Conservation (phyloP, 2,888 invertebrate species). For the Napeogenes sylphis region DNA sequence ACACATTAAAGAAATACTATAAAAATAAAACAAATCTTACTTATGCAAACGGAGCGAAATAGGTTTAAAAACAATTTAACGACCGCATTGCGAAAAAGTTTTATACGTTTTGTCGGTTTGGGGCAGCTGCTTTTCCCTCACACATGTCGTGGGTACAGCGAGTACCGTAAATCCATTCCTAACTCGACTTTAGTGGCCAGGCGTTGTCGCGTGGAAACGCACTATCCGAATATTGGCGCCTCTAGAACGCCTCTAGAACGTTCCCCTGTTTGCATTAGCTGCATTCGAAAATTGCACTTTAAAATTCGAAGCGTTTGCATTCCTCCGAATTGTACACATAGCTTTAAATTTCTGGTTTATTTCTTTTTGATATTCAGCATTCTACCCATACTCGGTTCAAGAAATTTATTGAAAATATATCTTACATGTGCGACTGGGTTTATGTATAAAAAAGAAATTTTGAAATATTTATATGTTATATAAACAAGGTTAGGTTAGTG, state of each 20-base stretch:
- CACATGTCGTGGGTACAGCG: slow-evolving; percentile 58
- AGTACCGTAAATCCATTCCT: slow-evolving; percentile 68
- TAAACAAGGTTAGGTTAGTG: no score
- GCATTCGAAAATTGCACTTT: slow-evolving; percentile 38
- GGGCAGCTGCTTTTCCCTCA: slow-evolving; percentile 48
- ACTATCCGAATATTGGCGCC: slow-evolving; percentile 45
- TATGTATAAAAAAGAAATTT: no score
- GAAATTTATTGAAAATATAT: no score
- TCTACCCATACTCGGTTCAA: background rate
- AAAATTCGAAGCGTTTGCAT: slow-evolving; percentile 27
- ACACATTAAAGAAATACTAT: background rate
- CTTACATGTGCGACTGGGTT: no score
- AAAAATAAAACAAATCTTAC: slow-evolving; percentile 21
- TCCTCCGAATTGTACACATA: slow-evolving; percentile 24
- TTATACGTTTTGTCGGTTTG: slow-evolving; percentile 38
- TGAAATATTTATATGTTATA: no score
- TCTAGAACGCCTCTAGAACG: slow-evolving; percentile 36
- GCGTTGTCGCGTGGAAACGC: slow-evolving; percentile 46
- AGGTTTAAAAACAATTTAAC: slow-evolving; percentile 49
- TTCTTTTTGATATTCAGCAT: slow-evolving; percentile 9
- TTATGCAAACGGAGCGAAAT: slow-evolving; percentile 27
- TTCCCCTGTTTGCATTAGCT: slow-evolving; percentile 34
- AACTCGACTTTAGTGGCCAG: slow-evolving; percentile 61
- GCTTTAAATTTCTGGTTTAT: slow-evolving; percentile 7
- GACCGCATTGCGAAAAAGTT: slow-evolving; percentile 72